Base-by-base conservation (phyloP, 37 sponge, comb jelly and placozoan genomes). In the Geodia barretti region DNA sequence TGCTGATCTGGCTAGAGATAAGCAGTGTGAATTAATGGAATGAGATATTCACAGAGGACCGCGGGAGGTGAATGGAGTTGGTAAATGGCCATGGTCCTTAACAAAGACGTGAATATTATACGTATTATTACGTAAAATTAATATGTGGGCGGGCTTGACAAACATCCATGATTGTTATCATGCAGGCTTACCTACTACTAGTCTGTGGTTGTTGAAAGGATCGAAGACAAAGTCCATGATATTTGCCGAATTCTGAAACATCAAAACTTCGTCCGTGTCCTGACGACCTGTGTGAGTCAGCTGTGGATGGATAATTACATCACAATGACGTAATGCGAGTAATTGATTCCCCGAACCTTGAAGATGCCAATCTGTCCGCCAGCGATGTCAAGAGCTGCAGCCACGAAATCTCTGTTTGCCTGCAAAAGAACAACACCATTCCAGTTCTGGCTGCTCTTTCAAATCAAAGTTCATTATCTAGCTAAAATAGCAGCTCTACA, bases 171-270 rank as follows among this genome's bases (percentile, higher is more conserved):
- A n/a, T n/a, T n/a, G n/a, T n/a, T n/a, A n/a, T n/a, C n/a, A n/a
- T n/a, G n/a, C n/a, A n/a, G 9, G 24, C 90, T 79, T 29, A 93
- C 94, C 90, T 25, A 95, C 91, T 35, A 86, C 80, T 30, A 96
- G 78, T 60, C 86, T 63, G 26, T 32, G 33, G 58, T 60, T 60
- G 63, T 96, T 72, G 42, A 96, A 96, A 1, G 91, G 94, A 68
- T 96, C 94, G 75, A 93, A 82, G 17, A 58, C 77, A 59, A 96
- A 90, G 72, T 96, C 97, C 89, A 91, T 82, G 2, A 96, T 71
- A 36, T 40, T 28, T 21, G 77, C 78, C 14, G 60, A 26, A 72
- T 96, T 93, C 64, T 96, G 83, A 0, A 96, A 37, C 3, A 82
- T 87, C 1, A 89, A 89, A 39, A 86, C 65, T 5, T 61, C 54